Evolutionary conservation across 2,113 vertebrate genomes (phyloP).

Genomic region (Strigops habroptila): DNA sequence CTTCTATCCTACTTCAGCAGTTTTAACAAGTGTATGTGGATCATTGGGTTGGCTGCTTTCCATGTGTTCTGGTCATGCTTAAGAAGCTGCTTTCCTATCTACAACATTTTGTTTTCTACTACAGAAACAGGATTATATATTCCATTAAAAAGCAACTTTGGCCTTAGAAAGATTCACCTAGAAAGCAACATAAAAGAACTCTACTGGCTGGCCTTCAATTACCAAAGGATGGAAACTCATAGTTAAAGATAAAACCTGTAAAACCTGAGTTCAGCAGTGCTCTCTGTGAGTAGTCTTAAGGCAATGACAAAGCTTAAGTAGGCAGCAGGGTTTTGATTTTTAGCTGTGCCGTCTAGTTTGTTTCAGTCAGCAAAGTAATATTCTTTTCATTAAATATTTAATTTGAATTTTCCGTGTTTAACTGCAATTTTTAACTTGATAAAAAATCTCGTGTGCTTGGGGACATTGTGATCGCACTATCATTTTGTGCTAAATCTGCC

Average conservation of each 20-base stretch:
- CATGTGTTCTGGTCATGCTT: constrained; percentile 17
- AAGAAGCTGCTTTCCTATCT: background rate
- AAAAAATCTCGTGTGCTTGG: background rate
- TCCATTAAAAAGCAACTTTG: background rate
- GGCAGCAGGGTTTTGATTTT: constrained; percentile 44
- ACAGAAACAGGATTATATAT: constrained; percentile 4
- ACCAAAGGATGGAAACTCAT: constrained; percentile 31
- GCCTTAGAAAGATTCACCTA: constrained; percentile 34
- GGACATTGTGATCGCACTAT: background rate
- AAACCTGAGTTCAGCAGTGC: constrained; percentile 14
- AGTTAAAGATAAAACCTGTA: constrained; percentile 35
- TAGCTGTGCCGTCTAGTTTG: constrained; percentile 53
- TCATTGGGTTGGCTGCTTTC: constrained; percentile 25
- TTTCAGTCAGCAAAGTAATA: constrained; percentile 59
- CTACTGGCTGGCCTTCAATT: background rate
- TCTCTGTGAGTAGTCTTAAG: constrained; percentile 36
- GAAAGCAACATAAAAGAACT: constrained; percentile 20
- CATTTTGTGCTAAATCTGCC: constrained; percentile 7
- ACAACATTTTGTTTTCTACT: background rate
- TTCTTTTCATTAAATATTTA: constrained; percentile 66
- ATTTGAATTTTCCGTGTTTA: constrained; percentile 58
- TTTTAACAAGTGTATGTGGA: constrained; percentile 25
- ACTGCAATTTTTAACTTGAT: constrained; percentile 22
- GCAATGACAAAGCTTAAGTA: background rate
- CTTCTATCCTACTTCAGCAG: constrained; percentile 19